These are phyloP conservation scores for Thera obeliscata DNA, from an alignment of 2,888 invertebrate species.

Conservation along the genomic window DNA sequence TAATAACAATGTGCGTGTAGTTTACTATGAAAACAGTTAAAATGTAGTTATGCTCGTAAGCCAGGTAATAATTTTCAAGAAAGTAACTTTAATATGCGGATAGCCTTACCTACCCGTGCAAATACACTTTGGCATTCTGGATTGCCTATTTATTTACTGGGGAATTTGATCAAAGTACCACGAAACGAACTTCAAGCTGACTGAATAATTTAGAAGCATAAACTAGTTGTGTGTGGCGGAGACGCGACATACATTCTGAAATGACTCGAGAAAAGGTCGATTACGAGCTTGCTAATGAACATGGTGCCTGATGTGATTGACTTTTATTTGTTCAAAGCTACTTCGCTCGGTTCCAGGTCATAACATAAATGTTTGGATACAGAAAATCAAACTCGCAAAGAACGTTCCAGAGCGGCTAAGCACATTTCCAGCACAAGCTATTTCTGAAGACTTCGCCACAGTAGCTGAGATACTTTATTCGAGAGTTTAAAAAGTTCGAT, in stretches of 20 bases:
- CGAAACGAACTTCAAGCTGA: conserved; percentile 36
- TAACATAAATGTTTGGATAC: conserved; percentile 31
- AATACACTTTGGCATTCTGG: conserved; percentile 28
- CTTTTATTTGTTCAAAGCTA: conserved; percentile 31
- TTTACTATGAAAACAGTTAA: not conserved
- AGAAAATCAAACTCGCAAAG: conserved; percentile 35
- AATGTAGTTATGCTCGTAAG: not conserved
- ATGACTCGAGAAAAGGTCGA: conserved; percentile 49
- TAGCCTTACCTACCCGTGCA: conserved; percentile 27
- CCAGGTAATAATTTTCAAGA: not conserved
- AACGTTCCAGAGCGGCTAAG: conserved; percentile 37
- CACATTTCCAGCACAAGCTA: conserved; percentile 46
- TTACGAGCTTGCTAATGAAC: conserved; percentile 41
- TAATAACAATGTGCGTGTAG: not conserved
- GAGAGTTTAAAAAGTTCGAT: conserved; percentile 49
- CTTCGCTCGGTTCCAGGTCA: conserved; percentile 21
- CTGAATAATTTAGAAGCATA: conserved; percentile 55
- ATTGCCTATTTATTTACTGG: conserved; percentile 25
- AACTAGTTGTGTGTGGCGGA: conserved; percentile 50
- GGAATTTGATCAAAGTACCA: conserved; percentile 40
- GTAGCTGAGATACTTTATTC: conserved; percentile 19
- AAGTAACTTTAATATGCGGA: conserved; percentile 20
- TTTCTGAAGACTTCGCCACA: conserved; percentile 21
- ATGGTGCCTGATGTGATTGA: conserved; percentile 27
- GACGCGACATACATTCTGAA: conserved; percentile 47